phyloP scores from a whole-genome alignment of 2,888 invertebrate genomes.

The Chymomyza procnemis region DNA sequence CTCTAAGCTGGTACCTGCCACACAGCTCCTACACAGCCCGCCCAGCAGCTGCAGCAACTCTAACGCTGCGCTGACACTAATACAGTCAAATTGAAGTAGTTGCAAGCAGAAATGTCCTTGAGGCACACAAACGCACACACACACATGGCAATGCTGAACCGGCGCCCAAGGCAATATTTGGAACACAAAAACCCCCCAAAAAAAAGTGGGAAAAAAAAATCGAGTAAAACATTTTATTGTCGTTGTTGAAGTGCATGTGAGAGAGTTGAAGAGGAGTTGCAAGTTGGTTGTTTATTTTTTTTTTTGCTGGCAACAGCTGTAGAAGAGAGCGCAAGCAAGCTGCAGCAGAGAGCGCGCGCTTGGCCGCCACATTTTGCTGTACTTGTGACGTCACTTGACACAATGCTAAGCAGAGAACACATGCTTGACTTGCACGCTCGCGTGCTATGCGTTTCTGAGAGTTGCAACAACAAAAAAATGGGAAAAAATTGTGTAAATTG shows the following conservation, averaged over 20 bases:
- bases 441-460: background rate
- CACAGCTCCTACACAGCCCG: slow-evolving; percentile 29
- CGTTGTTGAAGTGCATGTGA: slow-evolving; percentile 32
- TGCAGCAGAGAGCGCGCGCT: background rate
- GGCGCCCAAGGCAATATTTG: slow-evolving; percentile 38
- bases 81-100: slow-evolving; percentile 69
- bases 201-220: background rate
- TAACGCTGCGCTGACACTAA: slow-evolving; percentile 56
- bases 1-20: slow-evolving; percentile 34
- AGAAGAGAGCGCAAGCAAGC: background rate
- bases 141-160: slow-evolving; percentile 47
- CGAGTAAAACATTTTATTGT: background rate
- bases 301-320: background rate
- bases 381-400: background rate
- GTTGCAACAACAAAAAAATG: slow-evolving; percentile 18
- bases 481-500: slow-evolving; percentile 73
- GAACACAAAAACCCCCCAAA: background rate
- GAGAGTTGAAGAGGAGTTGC: slow-evolving; percentile 5
- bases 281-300: no score
- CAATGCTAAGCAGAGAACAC: background rate
- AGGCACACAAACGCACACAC: slow-evolving; percentile 39
- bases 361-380: background rate
- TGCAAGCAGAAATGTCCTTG: slow-evolving; percentile 69
- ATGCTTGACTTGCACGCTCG: background rate
- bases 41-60: slow-evolving; percentile 1